These are phyloP conservation scores for Rissa tridactyla DNA, from an alignment of 2,113 vertebrate genomes.

Conservation along the genomic window DNA sequence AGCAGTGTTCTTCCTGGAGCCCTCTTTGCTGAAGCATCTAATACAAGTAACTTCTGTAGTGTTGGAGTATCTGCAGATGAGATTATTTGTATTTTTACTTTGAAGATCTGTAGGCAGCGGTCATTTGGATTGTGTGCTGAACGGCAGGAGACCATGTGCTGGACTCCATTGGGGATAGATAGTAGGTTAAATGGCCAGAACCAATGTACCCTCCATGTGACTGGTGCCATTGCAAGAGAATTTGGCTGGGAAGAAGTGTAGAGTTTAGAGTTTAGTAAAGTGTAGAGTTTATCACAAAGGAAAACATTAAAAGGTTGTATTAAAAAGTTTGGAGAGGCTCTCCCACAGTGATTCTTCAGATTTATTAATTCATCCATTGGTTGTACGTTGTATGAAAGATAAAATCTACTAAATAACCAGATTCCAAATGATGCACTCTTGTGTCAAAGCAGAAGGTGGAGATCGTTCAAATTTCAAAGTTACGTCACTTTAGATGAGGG, in stretches of 20 bases:
- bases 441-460: neutral
- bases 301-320: neutral
- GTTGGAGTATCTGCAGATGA: neutral
- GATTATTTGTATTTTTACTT: neutral
- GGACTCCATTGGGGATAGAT: neutral
- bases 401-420: neutral
- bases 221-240: neutral
- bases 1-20: neutral
- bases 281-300: neutral
- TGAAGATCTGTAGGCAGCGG: neutral
- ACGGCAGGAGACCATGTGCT: neutral
- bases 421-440: neutral
- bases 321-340: neutral
- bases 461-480: neutral
- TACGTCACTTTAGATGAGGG: neutral
- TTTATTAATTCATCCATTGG: neutral
- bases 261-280: neutral
- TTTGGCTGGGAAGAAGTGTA: neutral
- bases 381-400: neutral
- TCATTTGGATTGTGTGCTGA: neutral
- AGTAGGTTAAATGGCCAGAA: neutral
- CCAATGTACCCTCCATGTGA: rapidly evolving
- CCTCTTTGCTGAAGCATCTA: neutral
- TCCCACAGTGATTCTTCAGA: neutral
- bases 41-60: neutral